Conservation (phyloP, 2,113 vertebrate species). For the Sterrhoptilus dennistouni region DNA sequence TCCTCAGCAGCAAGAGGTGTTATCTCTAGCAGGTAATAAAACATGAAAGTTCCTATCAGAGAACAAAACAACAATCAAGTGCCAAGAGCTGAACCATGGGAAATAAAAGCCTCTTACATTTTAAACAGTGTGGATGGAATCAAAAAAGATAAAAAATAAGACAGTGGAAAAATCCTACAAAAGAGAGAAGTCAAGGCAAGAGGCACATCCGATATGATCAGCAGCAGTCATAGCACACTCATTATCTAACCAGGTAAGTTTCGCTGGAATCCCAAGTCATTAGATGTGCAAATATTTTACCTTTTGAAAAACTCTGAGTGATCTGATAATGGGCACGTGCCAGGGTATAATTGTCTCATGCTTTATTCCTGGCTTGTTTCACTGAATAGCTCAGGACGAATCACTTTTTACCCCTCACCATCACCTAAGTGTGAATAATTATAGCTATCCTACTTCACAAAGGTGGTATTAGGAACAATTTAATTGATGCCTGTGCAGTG, state of each 20-base stretch:
- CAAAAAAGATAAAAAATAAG: neutral
- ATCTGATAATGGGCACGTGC: neutral
- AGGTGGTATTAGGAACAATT: slow-evolving; percentile 37
- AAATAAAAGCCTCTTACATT: neutral
- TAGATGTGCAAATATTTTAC: slow-evolving; percentile 36
- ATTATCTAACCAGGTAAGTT: neutral
- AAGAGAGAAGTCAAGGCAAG: neutral
- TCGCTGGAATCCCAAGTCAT: neutral
- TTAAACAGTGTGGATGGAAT: neutral
- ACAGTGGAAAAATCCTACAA: neutral
- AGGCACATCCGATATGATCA: neutral
- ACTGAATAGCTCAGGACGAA: neutral
- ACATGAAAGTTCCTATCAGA: neutral
- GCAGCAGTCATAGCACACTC: neutral
- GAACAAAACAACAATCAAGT: neutral
- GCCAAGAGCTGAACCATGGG: neutral
- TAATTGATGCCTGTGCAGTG: slow-evolving; percentile 26
- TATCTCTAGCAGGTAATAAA: neutral
- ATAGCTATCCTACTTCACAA: slow-evolving; percentile 33
- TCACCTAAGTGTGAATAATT: slow-evolving; percentile 45
- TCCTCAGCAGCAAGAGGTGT: neutral
- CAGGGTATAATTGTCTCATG: neutral
- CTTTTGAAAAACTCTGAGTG: slow-evolving; percentile 10
- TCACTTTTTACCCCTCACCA: slow-evolving; percentile 20
- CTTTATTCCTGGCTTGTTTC: neutral